These are phyloP conservation scores for Pimephales promelas DNA, from an alignment of 2,113 vertebrate genomes.

Conservation along the genomic window DNA sequence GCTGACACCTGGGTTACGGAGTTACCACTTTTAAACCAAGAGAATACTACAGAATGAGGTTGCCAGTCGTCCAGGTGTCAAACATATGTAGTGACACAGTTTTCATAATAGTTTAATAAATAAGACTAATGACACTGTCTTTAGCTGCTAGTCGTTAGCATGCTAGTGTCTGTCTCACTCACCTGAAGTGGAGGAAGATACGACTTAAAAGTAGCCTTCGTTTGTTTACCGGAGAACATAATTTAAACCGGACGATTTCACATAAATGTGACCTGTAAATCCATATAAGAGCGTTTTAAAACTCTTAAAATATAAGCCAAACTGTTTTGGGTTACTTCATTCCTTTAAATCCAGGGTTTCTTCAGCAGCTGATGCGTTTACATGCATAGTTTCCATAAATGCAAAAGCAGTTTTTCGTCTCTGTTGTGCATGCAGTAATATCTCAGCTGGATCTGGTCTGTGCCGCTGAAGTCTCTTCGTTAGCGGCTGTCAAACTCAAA, in stretches of 20 bases:
- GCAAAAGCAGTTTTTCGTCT: conserved; percentile 1
- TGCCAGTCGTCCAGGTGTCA: neutral
- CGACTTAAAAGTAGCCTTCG: conserved; percentile 87
- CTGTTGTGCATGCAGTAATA: neutral
- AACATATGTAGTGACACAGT: neutral
- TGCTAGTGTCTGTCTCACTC: conserved; percentile 42
- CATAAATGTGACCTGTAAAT: neutral
- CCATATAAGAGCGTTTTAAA: conserved; percentile 10
- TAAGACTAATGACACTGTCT: neutral
- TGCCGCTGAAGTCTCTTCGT: conserved; percentile 22
- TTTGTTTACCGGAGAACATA: conserved; percentile 88
- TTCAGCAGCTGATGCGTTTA: neutral
- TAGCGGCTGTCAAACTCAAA: conserved; percentile 12
- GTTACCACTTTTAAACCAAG: neutral
- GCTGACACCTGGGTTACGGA: neutral
- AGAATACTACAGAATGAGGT: neutral
- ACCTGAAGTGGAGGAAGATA: conserved; percentile 92
- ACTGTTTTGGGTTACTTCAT: neutral
- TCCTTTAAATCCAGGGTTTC: neutral
- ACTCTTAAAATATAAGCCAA: neutral
- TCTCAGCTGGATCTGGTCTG: neutral
- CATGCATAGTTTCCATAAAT: conserved; percentile 13
- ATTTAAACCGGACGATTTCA: conserved; percentile 25
- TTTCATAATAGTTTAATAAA: neutral
- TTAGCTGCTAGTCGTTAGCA: neutral